These are phyloP conservation scores for Andinoacara biseriatus DNA, from an alignment of 2,113 vertebrate genomes.

Conservation along the genomic window DNA sequence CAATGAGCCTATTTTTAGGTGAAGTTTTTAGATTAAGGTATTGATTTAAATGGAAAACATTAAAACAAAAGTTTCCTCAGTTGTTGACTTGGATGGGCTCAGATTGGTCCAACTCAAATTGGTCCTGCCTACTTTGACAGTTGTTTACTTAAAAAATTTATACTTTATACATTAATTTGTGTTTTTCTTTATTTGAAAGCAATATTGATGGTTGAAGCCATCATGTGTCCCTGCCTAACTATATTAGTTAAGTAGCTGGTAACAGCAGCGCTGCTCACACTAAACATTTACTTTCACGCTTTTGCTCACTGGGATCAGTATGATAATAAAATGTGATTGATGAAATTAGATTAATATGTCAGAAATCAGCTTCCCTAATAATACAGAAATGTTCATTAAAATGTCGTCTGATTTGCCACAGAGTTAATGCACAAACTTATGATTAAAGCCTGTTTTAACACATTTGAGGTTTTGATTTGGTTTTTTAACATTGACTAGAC, in stretches of 20 bases:
- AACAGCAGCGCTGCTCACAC: background rate
- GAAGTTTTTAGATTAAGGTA: conserved; percentile 7
- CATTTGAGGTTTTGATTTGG: background rate
- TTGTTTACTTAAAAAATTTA: background rate
- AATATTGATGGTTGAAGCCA: background rate
- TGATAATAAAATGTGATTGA: background rate
- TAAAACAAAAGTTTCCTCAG: background rate
- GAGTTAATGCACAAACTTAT: background rate
- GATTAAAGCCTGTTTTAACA: background rate
- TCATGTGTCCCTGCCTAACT: background rate
- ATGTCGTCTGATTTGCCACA: background rate
- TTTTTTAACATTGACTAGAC: background rate
- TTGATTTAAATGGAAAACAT: conserved; percentile 18
- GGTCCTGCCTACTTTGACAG: background rate
- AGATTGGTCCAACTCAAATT: background rate
- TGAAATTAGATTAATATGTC: background rate
- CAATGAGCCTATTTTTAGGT: conserved; percentile 77
- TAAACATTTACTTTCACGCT: conserved; percentile 25
- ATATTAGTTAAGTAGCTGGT: background rate
- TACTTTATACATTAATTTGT: background rate
- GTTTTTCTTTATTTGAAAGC: background rate
- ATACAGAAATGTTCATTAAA: background rate
- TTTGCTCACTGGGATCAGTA: conserved; percentile 9
- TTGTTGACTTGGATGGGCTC: background rate
- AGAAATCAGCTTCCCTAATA: background rate